Conservation (phyloP, 2,888 invertebrate species). For the Protophormia terraenovae region DNA sequence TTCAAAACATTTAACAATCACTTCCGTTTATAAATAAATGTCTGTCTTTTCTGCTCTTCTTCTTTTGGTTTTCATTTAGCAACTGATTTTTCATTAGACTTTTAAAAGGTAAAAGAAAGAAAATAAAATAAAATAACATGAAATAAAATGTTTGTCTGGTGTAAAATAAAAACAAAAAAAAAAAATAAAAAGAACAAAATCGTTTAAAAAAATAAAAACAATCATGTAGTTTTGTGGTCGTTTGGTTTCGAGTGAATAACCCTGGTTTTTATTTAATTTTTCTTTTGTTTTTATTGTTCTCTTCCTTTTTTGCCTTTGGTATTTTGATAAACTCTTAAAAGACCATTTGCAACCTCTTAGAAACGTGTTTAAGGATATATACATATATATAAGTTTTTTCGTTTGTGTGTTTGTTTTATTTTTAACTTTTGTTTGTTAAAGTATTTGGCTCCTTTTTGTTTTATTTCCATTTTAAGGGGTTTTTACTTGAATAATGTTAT, state of each 20-base stretch:
- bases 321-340: constrained; percentile 18
- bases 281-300: neutral
- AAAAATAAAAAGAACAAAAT: neutral
- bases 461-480: constrained; percentile 5
- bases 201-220: neutral
- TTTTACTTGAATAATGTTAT: neutral
- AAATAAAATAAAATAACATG: too few relatives aligned
- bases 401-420: constrained; percentile 8
- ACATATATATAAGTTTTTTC: too few relatives aligned
- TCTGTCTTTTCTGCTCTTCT: neutral
- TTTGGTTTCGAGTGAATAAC: constrained; percentile 45
- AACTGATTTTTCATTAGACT: constrained; percentile 14
- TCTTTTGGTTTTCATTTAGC: neutral
- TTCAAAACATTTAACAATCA: neutral
- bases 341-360: constrained; percentile 48
- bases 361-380: constrained; percentile 57
- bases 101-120: neutral
- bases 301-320: neutral
- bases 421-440: constrained; percentile 46
- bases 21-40: neutral
- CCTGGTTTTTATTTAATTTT: constrained; percentile 16
- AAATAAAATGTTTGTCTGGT: too few relatives aligned
- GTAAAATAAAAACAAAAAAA: neutral
- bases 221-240: constrained; percentile 47
- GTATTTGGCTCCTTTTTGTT: constrained; percentile 18